A percentile compares a stretch with the other conserved stretches of the same genome.
phyloP scores from a whole-genome alignment of 2,888 invertebrate genomes.

The Brachyptera putata region DNA sequence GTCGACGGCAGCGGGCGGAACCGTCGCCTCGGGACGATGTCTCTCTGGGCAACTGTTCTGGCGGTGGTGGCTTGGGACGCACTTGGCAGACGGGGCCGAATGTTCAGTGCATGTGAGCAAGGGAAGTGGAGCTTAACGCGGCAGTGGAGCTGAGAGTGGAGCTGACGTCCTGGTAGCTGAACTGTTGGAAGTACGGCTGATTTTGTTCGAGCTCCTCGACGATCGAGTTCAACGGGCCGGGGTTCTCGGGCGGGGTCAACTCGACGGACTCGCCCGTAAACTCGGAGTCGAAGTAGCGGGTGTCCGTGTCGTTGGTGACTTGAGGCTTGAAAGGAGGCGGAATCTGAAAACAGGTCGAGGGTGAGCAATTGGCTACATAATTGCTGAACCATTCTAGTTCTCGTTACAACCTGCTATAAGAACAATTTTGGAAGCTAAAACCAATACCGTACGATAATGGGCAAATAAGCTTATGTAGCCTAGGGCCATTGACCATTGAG shows the following conservation, averaged over 20 bases:
- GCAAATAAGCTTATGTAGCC: no score
- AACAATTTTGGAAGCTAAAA: no score
- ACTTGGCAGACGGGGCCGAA: not conserved
- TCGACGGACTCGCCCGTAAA: constrained; percentile 97
- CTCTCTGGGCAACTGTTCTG: no score
- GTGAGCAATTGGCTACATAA: no score
- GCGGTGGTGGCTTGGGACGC: no score
- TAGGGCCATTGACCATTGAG: no score
- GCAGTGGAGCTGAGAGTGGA: constrained; percentile 61
- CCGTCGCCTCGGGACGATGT: not conserved
- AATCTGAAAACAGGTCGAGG: constrained; percentile 53
- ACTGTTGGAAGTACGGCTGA: constrained; percentile 65
- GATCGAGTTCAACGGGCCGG: constrained; percentile 54
- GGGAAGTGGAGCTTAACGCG: constrained; percentile 51
- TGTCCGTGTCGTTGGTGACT: constrained; percentile 94
- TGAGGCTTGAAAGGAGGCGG: constrained; percentile 90
- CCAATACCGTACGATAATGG: no score
- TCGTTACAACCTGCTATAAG: no score
- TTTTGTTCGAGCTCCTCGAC: constrained; percentile 54
- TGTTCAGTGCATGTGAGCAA: constrained; percentile 22
- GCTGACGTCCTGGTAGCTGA: constrained; percentile 73
- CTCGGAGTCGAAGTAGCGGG: constrained; percentile 95
- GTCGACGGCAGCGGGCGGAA: not conserved
- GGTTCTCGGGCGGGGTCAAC: constrained; percentile 86
- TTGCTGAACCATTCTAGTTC: no score